Evolutionary conservation across 2,888 invertebrate genomes (phyloP).

Genomic region (Polyommatus iphigenia): DNA sequence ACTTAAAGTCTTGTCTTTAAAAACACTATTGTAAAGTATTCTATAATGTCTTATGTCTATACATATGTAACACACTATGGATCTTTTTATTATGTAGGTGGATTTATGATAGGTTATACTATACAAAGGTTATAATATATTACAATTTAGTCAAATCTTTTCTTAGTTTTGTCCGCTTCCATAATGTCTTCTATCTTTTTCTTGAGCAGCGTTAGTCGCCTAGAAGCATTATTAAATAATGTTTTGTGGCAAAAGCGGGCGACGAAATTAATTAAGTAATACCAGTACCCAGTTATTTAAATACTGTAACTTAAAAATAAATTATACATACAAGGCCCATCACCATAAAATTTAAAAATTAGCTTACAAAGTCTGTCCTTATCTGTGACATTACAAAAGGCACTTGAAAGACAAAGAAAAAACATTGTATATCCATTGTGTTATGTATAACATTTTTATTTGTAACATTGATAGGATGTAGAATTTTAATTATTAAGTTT

Average conservation of each 20-base stretch:
- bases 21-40: too few species aligned
- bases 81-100: not conserved
- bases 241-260: slow-evolving; percentile 35
- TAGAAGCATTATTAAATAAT: slow-evolving; percentile 53
- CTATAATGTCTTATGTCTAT: too few species aligned
- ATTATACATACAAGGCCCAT: too few species aligned
- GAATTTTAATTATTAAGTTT: too few species aligned
- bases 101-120: not conserved
- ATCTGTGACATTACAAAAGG: too few species aligned
- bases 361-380: too few species aligned
- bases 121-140: not conserved
- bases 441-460: too few species aligned
- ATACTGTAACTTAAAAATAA: not conserved
- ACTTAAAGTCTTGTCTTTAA: too few species aligned
- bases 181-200: slow-evolving; percentile 63
- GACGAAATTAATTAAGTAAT: not conserved
- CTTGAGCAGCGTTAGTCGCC: slow-evolving; percentile 66
- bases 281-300: not conserved
- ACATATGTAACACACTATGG: not conserved
- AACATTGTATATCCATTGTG: too few species aligned
- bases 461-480: too few species aligned
- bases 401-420: too few species aligned
- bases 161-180: slow-evolving; percentile 48
- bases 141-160: slow-evolving; percentile 15
- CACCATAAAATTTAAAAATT: too few species aligned